Evolutionary conservation across 1,140 invertebrate genomes (phyloP), one percentile per base, ranked within the genome.

Genomic region (Zophobas morio): DNA sequence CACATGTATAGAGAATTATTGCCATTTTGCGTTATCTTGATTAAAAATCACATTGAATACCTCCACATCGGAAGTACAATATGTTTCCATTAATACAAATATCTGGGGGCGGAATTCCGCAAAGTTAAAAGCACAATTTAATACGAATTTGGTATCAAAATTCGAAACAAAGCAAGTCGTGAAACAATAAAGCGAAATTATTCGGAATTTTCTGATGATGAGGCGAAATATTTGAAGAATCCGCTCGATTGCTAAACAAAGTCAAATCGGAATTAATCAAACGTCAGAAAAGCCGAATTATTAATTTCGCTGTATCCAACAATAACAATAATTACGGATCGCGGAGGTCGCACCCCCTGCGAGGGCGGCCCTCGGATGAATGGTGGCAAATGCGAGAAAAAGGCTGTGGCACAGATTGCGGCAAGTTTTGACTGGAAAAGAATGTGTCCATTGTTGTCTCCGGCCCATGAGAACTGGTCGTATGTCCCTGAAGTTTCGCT

Each of bases 331-430:
- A 42, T 66, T 66, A 42, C 33, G 56, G 56, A 35, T 33, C 34
- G 56, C 56, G n/a, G 37, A 36, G 33, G 6, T 36, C 35, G 56
- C 56, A 60, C 56, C 35, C 53, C 51, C 39, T 60, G 63, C 37
- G 54, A 76, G 78, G 66, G 76, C 71, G 74, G 60, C 57, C 46
- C 53, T 74, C 39, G 75, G 60, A 71, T 81, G 78, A 81, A 81
- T 81, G 70, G 80, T 80, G 78, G 72, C 80, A 81, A 81, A 77
- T 79, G 78, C 72, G 74, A 70, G 71, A 74, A 79, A 78, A 77
- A 72, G 71, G 49, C 53, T 66, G 35, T 77, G 75, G 77, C 80
- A 60, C 74, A 77, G 75, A 77, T 79, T 76, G 74, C 63, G 72
- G 63, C 72, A 76, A 51, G 63, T 78, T 20, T 60, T 40, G 40